Base-by-base conservation (phyloP, 2,888 invertebrate species). In the Congeria kusceri region DNA sequence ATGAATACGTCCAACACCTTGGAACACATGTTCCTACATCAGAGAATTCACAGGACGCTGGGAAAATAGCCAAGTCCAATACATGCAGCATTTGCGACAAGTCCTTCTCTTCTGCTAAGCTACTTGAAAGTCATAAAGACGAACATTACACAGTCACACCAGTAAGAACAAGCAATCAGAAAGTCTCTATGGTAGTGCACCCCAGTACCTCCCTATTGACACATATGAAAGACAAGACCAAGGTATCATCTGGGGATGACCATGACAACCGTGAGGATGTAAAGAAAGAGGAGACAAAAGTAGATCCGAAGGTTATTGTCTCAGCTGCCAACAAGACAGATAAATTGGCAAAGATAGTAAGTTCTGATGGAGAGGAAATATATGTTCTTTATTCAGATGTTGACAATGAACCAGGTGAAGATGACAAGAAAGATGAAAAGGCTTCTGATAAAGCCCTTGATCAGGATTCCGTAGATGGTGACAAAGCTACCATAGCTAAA, bases 51-150 rank as follows among this genome's bases (percentile, higher is more conserved):
- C 53, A 53, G 53, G 53, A 53, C 1, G 53, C 53, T n/a, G 25
- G 25, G 20, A 53, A 53, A 53, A 20, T 11, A 53, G 2, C 20
- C 1, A 53, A 53, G 25, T 11, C 2, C 20, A 11, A 29, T 13
- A n/a, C 29, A 18, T 69, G 69, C 29, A 47, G 20, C 27, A n/a
- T 61, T n/a, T 69, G 69, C 29, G 47, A 39, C 15, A 29, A 39
- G 23, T 1, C 49, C 23, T 62, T 70, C 39, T 0, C 53, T 25
- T 62, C 18, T 62, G 28, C 13, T 25, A 64, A 64, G 11, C 46
- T 57, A 28, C 28, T 64, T 32, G 29, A 25, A 27, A 46, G 28
- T 56, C 64, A 72, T 25, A 20, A 28, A 20, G 56, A 56, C 25
- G 47, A 32, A 47, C 64, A 72, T 47, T 23, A 44, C 27, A 44